Evolutionary conservation across 2,888 invertebrate species (phyloP).

Genomic region (Andrena bucephala): DNA sequence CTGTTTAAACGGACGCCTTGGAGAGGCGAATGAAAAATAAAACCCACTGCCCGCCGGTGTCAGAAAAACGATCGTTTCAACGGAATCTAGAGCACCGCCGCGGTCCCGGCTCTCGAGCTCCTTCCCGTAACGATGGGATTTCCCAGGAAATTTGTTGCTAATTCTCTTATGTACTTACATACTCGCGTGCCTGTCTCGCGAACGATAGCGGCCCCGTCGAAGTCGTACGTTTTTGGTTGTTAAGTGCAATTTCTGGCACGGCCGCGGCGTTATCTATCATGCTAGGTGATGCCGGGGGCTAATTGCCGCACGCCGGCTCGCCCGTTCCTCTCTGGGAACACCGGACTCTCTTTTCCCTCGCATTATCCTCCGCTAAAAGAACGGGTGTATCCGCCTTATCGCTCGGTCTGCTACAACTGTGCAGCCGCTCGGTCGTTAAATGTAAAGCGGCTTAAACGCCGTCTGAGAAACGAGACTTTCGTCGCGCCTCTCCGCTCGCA

Average conservation of each 20-base stretch:
- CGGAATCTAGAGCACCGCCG: neutral
- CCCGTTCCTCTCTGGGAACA: neutral
- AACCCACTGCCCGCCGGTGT: neutral
- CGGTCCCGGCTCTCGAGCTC: neutral
- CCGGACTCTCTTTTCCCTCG: neutral
- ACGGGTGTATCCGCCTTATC: conserved; percentile 39
- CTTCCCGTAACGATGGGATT: neutral
- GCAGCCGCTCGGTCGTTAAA: conserved; percentile 20
- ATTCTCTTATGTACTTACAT: neutral
- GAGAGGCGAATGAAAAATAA: neutral
- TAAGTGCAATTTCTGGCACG: conserved; percentile 31
- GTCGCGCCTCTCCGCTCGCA: neutral
- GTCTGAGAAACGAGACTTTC: conserved; percentile 19
- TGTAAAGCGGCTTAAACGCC: conserved; percentile 22
- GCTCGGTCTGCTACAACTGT: neutral
- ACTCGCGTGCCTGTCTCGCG: neutral
- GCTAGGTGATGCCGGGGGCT: neutral
- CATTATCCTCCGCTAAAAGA: neutral
- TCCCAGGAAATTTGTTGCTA: neutral
- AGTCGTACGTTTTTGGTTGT: conserved; percentile 21
- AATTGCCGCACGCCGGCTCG: conserved; percentile 28
- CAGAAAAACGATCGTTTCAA: neutral
- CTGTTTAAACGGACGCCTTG: conserved; percentile 11
- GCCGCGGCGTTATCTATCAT: conserved; percentile 27
- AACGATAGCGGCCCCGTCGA: conserved; percentile 2